Evolutionary conservation across 2,888 invertebrate genomes (phyloP).

Genomic region (Andrena haemorrhoa): DNA sequence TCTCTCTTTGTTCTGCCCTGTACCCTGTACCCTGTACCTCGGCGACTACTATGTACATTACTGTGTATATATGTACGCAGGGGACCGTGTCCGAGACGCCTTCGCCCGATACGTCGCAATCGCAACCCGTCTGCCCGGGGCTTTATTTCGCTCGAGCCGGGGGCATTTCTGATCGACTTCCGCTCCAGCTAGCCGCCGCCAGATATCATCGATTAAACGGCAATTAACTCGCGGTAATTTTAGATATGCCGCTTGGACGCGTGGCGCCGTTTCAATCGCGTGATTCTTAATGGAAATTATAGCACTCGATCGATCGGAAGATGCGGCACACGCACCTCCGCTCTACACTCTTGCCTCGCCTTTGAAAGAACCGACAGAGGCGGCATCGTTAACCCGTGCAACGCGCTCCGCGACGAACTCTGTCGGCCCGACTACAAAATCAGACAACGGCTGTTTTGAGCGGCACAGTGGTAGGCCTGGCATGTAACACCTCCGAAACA

Average conservation of each 20-base stretch:
- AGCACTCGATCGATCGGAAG: too few relatives aligned
- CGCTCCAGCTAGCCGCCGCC: too few relatives aligned
- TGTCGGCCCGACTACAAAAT: neutral
- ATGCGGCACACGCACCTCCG: too few relatives aligned
- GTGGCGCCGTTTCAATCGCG: too few relatives aligned
- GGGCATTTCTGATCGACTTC: too few relatives aligned
- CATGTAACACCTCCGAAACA: slow-evolving; percentile 54
- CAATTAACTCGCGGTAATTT: too few relatives aligned
- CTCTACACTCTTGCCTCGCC: too few relatives aligned
- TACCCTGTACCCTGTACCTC: neutral
- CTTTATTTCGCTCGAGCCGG: too few relatives aligned
- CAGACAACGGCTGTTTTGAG: slow-evolving; percentile 20
- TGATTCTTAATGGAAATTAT: too few relatives aligned
- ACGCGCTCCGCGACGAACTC: neutral
- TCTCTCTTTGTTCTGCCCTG: slow-evolving; percentile 29
- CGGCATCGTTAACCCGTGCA: neutral
- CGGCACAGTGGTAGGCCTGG: neutral
- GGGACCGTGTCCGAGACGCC: neutral
- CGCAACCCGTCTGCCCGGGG: neutral
- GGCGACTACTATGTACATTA: neutral
- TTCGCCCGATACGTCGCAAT: slow-evolving; percentile 2
- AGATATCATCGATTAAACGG: too few relatives aligned
- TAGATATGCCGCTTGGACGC: too few relatives aligned
- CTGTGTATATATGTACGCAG: neutral
- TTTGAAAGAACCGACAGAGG: neutral